Evolutionary conservation across 2,888 invertebrate species (phyloP).

Genomic region (Operophtera brumata): DNA sequence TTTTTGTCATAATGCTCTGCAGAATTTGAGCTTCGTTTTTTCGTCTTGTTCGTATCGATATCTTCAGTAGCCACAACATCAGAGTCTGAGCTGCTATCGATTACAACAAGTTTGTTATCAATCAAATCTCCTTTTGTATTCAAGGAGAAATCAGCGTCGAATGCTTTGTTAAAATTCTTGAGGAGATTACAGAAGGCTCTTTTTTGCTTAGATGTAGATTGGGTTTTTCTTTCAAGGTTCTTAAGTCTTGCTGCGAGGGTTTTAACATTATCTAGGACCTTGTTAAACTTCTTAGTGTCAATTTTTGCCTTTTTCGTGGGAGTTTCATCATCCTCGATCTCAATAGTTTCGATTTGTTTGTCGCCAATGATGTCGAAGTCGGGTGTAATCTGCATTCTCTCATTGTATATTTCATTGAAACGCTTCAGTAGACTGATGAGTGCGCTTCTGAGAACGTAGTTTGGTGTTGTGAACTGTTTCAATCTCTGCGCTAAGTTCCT

Average conservation of each 20-base stretch:
- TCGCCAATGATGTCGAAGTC: conserved; percentile 43
- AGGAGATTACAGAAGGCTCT: conserved; percentile 61
- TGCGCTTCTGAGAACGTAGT: conserved; percentile 37
- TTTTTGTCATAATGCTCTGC: not conserved
- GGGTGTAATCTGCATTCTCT: conserved; percentile 47
- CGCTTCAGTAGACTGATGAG: conserved; percentile 45
- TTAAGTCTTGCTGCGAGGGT: conserved; percentile 53
- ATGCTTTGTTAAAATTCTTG: conserved; percentile 63
- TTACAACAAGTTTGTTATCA: conserved; percentile 51
- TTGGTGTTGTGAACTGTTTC: not conserved
- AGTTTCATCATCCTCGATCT: conserved; percentile 52
- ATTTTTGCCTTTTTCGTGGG: conserved; percentile 45
- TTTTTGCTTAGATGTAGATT: conserved; percentile 52
- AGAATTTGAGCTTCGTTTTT: conserved; percentile 13
- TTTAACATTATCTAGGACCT: conserved; percentile 52
- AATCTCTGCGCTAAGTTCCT: conserved; percentile 2
- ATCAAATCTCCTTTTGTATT: conserved; percentile 51
- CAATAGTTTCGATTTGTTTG: conserved; percentile 56
- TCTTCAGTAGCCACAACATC: conserved; percentile 39
- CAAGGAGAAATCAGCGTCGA: conserved; percentile 60
- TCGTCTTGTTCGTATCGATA: conserved; percentile 37
- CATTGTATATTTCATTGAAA: conserved; percentile 57
- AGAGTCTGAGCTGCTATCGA: conserved; percentile 63
- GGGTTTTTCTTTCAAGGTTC: conserved; percentile 46
- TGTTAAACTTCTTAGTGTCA: conserved; percentile 38